Evolutionary conservation across 2,113 vertebrate species (phyloP), one percentile per base, ranked within the genome.

Genomic region (Hassar affinis): DNA sequence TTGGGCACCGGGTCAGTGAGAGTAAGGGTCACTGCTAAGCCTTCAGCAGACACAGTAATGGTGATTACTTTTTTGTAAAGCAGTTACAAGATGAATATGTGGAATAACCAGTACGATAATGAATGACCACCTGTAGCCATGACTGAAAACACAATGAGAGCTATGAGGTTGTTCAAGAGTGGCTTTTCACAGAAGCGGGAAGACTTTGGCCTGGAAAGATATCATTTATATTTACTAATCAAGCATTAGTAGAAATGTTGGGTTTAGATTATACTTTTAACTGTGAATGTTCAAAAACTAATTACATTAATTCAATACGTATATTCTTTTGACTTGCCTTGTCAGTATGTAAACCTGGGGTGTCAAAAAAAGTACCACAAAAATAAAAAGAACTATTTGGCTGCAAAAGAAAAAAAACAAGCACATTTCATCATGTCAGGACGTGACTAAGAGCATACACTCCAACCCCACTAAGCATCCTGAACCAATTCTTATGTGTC

Each of bases 21-120:
- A 1, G 91, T 92, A 35, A 96, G 92, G 42, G 93, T 80, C 80
- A 95, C 87, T 0, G 94, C 87, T 71, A 96, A 92, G 6, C 94
- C 95, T 97, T 25, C 6, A 85, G 25, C 27, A 82, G 49, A 80
- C 33, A 64, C 45, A 83, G 33, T 80, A 79, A 69, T 25, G 18
- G 0, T 47, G 10, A 79, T 14, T 42, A 79, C 27, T 57, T 12
- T 18, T 57, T 18, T 35, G 7, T 10, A n/a, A 59, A 25, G 17
- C 17, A 49, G 14, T 66, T 30, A 14, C 17, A 49, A 33, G 52
- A 76, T 11, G 12, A 75, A 1, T 1, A 64, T 47, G 49, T 22
- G 10, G 22, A 51, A 25, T 66, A 86, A 72, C 27, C n/a, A 15
- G 14, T 71, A 51, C 11, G 0, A 17, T 68, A 68, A 35, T 66